These are phyloP conservation scores for Toxonevra muliebris DNA, from an alignment of 2,888 invertebrate genomes.

Conservation along the genomic window DNA sequence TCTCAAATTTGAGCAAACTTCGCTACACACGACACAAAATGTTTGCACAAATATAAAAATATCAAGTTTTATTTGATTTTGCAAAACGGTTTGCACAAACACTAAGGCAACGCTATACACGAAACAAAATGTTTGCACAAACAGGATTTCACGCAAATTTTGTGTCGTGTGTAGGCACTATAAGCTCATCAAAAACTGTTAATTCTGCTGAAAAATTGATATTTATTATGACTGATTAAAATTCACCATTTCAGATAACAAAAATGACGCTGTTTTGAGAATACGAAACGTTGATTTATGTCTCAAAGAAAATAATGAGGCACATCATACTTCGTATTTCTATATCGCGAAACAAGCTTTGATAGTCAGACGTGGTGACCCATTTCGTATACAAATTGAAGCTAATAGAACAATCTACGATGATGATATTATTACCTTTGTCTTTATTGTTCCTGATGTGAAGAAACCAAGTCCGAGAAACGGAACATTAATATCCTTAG, in stretches of 20 bases:
- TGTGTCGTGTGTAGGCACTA: too few species aligned
- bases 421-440: conserved; percentile 83
- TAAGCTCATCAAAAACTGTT: background rate
- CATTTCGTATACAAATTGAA: conserved; percentile 74
- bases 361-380: conserved; percentile 84
- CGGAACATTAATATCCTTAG: conserved; percentile 79
- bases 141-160: too few species aligned
- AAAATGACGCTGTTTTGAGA: conserved; percentile 73
- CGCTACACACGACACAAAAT: too few species aligned
- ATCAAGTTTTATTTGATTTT: too few species aligned
- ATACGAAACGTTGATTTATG: conserved; percentile 79
- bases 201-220: background rate
- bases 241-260: conserved; percentile 60
- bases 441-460: conserved; percentile 83
- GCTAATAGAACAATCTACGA: conserved; percentile 79
- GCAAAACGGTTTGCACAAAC: too few species aligned
- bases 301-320: conserved; percentile 76
- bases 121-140: too few species aligned
- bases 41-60: too few species aligned
- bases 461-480: conserved; percentile 82
- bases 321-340: conserved; percentile 82
- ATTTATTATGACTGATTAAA: background rate
- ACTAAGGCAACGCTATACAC: too few species aligned
- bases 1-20: too few species aligned
- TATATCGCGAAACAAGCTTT: conserved; percentile 70